Conservation (phyloP, 2,113 vertebrate species). For the Poeciliopsis turrubarensis region DNA sequence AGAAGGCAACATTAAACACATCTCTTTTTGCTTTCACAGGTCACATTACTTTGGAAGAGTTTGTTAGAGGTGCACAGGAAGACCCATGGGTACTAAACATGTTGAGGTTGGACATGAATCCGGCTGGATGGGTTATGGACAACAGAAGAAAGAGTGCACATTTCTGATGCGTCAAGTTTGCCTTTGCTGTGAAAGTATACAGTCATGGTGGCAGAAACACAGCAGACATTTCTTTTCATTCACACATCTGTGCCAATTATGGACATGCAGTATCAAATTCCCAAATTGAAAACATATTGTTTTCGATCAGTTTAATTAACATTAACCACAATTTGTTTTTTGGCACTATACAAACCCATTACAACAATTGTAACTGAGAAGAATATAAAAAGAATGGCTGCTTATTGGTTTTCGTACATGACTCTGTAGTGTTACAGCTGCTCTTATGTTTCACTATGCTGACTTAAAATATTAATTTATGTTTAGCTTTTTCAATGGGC, state of each 20-base stretch:
- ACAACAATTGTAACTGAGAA: background rate
- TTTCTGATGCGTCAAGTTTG: slow-evolving; percentile 50
- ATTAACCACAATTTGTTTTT: background rate
- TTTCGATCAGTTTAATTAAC: background rate
- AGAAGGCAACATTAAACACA: background rate
- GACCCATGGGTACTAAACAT: slow-evolving; percentile 80
- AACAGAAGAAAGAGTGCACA: slow-evolving; percentile 75
- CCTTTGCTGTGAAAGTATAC: slow-evolving; percentile 1
- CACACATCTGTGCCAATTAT: background rate
- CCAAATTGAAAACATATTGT: background rate
- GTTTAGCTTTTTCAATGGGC: background rate
- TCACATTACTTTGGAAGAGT: slow-evolving; percentile 75
- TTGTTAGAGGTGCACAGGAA: slow-evolving; percentile 73
- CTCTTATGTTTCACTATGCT: background rate
- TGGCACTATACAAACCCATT: background rate
- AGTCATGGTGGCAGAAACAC: background rate
- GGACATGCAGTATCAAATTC: background rate
- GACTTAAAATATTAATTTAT: background rate
- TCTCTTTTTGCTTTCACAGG: slow-evolving; percentile 54
- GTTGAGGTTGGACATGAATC: slow-evolving; percentile 79
- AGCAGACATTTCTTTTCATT: background rate
- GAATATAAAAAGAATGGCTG: background rate
- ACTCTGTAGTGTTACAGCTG: background rate
- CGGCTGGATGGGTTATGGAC: slow-evolving; percentile 74
- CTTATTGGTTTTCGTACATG: background rate